Conservation (phyloP, 2,888 invertebrate genomes). For the Brachyptera putata region DNA sequence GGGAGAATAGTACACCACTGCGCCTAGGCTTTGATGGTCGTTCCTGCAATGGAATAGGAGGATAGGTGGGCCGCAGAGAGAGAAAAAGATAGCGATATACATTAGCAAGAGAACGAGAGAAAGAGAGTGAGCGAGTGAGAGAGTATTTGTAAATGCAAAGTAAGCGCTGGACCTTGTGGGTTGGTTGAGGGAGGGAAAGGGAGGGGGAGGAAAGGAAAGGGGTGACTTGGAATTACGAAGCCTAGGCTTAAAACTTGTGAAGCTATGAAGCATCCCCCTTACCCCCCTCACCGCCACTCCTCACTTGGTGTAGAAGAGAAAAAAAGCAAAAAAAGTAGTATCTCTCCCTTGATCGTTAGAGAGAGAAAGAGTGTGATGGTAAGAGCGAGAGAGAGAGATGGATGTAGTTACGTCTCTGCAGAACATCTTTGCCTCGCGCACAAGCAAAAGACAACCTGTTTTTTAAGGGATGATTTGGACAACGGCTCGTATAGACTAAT, state of each 20-base stretch:
- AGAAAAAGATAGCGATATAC: slow-evolving; percentile 16
- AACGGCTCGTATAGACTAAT: neutral
- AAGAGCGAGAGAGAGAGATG: neutral
- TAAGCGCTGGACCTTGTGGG: slow-evolving; percentile 32
- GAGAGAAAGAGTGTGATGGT: neutral
- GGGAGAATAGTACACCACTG: neutral
- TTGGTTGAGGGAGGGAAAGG: slow-evolving; percentile 14
- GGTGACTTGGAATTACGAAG: slow-evolving; percentile 25
- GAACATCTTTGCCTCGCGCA: neutral
- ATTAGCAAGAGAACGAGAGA: slow-evolving; percentile 1
- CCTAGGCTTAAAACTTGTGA: slow-evolving; percentile 18
- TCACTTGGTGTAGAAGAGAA: neutral
- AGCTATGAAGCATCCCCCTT: slow-evolving; percentile 11
- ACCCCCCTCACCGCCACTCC: slow-evolving; percentile 2
- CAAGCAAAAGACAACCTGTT: neutral
- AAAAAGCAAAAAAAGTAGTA: slow-evolving; percentile 10
- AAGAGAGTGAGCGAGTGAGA: slow-evolving; percentile 16
- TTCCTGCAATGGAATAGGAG: slow-evolving; percentile 2
- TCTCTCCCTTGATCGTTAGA: neutral
- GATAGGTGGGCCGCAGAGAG: slow-evolving; percentile 14
- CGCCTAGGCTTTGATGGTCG: slow-evolving; percentile 29
- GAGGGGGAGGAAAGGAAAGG: slow-evolving; percentile 14
- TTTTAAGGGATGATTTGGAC: neutral
- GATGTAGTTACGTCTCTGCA: neutral
- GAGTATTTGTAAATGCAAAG: slow-evolving; percentile 35